Conservation (phyloP, 2,888 invertebrate species). For the Drosophila quasianomalipes region DNA sequence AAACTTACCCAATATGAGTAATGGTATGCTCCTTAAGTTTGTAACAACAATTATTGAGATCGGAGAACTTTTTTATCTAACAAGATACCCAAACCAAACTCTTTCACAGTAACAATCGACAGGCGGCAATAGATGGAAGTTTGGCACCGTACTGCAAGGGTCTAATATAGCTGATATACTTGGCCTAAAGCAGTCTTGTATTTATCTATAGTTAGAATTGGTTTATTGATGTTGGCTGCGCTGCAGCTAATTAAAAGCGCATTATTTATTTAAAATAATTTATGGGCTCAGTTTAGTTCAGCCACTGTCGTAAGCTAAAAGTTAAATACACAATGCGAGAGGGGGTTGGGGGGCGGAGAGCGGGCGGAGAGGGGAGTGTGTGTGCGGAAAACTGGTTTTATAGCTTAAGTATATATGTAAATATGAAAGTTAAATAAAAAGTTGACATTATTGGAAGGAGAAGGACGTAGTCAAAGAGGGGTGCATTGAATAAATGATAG, state of each 20-base stretch:
- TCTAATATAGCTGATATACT: background rate
- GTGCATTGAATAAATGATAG: background rate
- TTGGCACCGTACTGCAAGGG: background rate
- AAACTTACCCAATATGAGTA: background rate
- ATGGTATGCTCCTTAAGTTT: background rate
- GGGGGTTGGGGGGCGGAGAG: too few species aligned
- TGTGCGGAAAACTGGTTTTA: conserved; percentile 64
- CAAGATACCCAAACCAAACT: background rate
- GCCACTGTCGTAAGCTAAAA: conserved; percentile 60
- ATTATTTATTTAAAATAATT: conserved; percentile 75
- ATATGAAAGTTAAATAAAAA: conserved; percentile 50
- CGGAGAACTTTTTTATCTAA: background rate
- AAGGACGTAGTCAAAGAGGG: conserved; percentile 7
- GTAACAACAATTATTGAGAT: background rate
- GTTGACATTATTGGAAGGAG: conserved; percentile 7
- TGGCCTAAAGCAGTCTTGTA: conserved; percentile 13
- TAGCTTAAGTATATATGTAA: conserved; percentile 60
- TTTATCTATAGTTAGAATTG: conserved; percentile 29
- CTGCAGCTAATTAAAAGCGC: conserved; percentile 77
- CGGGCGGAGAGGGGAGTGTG: background rate
- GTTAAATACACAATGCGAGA: conserved; percentile 53
- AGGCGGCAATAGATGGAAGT: background rate
- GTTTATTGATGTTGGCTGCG: conserved; percentile 13
- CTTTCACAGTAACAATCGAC: background rate
- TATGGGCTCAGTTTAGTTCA: conserved; percentile 53